phyloP scores from a whole-genome alignment of 2,113 vertebrate genomes.

The Melanotaenia duboulayi region DNA sequence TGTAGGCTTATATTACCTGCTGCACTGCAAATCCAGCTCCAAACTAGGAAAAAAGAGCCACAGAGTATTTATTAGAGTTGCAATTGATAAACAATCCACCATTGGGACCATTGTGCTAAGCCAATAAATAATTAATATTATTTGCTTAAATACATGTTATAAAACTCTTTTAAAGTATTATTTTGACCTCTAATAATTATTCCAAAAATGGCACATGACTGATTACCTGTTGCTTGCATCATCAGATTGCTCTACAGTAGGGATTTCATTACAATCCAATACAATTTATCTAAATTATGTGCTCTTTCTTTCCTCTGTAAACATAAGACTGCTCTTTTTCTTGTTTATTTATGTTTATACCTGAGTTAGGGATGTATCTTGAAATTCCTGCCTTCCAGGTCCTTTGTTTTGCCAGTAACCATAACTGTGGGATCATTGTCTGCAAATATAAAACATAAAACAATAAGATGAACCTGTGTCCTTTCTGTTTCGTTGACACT shows the following conservation, averaged over 20 bases:
- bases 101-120: neutral
- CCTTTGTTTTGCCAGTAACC: constrained; percentile 81
- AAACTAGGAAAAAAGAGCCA: constrained; percentile 75
- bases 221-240: neutral
- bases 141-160: neutral
- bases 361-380: constrained; percentile 77
- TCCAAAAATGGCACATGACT: neutral
- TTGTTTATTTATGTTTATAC: constrained; percentile 35
- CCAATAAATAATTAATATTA: neutral
- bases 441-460: constrained; percentile 29
- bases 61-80: neutral
- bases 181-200: neutral
- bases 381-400: constrained; percentile 75
- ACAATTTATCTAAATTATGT: too few relatives aligned
- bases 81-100: neutral
- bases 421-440: constrained; percentile 75
- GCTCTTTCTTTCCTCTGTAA: too few relatives aligned
- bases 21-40: constrained; percentile 81
- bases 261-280: too few relatives aligned
- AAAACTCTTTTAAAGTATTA: neutral
- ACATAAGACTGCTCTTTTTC: too few relatives aligned
- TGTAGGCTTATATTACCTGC: constrained; percentile 57
- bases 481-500: neutral
- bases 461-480: neutral
- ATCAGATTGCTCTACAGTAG: neutral